Conservation (phyloP, 2,797 vertebrate species). For the Podargus strigoides region DNA sequence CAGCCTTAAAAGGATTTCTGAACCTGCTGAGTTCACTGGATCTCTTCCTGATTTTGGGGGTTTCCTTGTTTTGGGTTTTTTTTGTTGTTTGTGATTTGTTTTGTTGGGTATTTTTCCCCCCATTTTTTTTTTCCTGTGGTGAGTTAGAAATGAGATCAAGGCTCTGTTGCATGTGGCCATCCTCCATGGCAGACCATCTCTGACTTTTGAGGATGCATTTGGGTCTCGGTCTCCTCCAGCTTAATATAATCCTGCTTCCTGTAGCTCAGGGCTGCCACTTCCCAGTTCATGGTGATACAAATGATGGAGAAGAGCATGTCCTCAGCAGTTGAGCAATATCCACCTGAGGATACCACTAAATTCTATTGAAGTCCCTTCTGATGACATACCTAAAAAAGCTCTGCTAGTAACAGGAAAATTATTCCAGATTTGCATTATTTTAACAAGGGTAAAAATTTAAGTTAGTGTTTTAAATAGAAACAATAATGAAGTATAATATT, state of each 20-base stretch:
- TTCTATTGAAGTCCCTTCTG: neutral
- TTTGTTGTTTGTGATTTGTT: too few relatives aligned
- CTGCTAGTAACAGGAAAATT: neutral
- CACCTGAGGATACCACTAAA: neutral
- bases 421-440: neutral
- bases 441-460: neutral
- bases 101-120: too few relatives aligned
- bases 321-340: neutral
- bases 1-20: neutral
- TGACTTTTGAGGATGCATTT: neutral
- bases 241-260: neutral
- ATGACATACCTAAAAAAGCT: neutral
- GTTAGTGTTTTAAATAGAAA: neutral
- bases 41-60: neutral
- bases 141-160: neutral
- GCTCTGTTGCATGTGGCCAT: neutral
- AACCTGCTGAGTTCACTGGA: neutral
- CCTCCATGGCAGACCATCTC: neutral
- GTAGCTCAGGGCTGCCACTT: neutral
- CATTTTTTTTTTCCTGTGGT: fast-evolving
- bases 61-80: too few relatives aligned
- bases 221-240: neutral
- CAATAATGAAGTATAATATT: neutral
- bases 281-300: neutral
- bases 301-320: neutral